These are phyloP conservation scores for Orchesella cincta DNA, from an alignment of 1,140 invertebrate species.

Conservation along the genomic window DNA sequence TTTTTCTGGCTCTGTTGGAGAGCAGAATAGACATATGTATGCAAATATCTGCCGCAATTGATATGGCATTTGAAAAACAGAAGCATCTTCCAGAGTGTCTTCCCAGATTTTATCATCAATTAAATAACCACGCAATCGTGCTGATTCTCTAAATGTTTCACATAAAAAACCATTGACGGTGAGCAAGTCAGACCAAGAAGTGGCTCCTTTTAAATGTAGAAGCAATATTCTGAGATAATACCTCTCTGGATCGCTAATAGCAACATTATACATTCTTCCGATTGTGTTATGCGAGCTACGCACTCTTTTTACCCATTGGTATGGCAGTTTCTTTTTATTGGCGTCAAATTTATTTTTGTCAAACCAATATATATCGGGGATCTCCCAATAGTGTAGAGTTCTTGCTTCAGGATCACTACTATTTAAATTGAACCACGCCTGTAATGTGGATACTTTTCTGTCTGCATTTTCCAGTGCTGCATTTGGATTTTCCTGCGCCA, in stretches of 20 bases:
- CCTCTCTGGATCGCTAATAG: slow-evolving; percentile 49
- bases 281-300: slow-evolving; percentile 42
- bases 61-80: slow-evolving; percentile 51
- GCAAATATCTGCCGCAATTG: slow-evolving; percentile 58
- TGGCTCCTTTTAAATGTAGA: slow-evolving; percentile 52
- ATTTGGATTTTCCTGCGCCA: slow-evolving; percentile 50
- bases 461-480: not conserved
- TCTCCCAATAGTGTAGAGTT: slow-evolving; percentile 32
- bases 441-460: not conserved
- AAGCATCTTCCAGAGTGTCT: slow-evolving; percentile 53
- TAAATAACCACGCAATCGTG: slow-evolving; percentile 52
- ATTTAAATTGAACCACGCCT: slow-evolving; percentile 18
- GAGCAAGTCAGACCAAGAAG: slow-evolving; percentile 34
- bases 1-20: slow-evolving; percentile 51
- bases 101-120: slow-evolving; percentile 56
- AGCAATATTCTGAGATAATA: slow-evolving; percentile 54
- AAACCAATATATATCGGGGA: slow-evolving; percentile 30
- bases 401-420: not conserved
- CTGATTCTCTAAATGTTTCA: slow-evolving; percentile 48
- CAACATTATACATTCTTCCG: slow-evolving; percentile 53
- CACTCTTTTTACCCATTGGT: slow-evolving; percentile 38
- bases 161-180: slow-evolving; percentile 38
- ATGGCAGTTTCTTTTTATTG: slow-evolving; percentile 37
- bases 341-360: not conserved
- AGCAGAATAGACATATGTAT: slow-evolving; percentile 54